Evolutionary conservation across 2,888 invertebrate genomes (phyloP).

Genomic region (Onchidella celtica): DNA sequence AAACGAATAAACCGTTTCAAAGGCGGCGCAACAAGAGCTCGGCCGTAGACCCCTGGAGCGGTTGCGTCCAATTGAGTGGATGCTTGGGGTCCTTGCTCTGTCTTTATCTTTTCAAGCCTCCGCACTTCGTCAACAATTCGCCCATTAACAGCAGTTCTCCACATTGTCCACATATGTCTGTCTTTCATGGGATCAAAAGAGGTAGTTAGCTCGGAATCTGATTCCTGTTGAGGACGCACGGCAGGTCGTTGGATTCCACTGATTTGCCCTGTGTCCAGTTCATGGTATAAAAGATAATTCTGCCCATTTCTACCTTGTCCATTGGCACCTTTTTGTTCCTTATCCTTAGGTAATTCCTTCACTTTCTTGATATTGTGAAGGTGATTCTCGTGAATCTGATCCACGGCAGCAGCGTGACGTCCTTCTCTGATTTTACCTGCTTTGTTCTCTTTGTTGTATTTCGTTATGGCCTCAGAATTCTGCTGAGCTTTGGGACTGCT

Average conservation of each 20-base stretch:
- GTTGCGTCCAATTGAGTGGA: not conserved
- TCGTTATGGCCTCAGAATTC: slow-evolving; percentile 13
- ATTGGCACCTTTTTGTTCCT: not conserved
- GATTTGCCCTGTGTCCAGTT: not conserved
- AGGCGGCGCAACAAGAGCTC: slow-evolving; percentile 49
- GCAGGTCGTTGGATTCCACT: not conserved
- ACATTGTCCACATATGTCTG: slow-evolving; percentile 59
- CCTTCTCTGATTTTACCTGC: slow-evolving; percentile 18
- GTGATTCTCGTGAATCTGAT: slow-evolving; percentile 39
- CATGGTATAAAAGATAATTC: slow-evolving; percentile 10
- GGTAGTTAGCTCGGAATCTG: slow-evolving; percentile 35
- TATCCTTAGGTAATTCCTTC: not conserved
- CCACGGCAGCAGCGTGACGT: slow-evolving; percentile 27
- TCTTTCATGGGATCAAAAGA: slow-evolving; percentile 57
- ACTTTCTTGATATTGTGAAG: slow-evolving; percentile 8
- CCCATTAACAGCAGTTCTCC: slow-evolving; percentile 58
- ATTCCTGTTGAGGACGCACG: not conserved
- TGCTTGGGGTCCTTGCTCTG: not conserved
- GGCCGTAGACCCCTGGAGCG: slow-evolving; percentile 44
- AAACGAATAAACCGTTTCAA: slow-evolving; percentile 51
- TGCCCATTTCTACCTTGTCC: slow-evolving; percentile 1
- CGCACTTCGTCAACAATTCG: slow-evolving; percentile 55
- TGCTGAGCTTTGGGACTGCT: not conserved
- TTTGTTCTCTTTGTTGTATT: not conserved
- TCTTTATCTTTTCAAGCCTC: slow-evolving; percentile 3